phyloP scores from a whole-genome alignment of 2,797 vertebrate genomes.

The Trachurus trachurus region DNA sequence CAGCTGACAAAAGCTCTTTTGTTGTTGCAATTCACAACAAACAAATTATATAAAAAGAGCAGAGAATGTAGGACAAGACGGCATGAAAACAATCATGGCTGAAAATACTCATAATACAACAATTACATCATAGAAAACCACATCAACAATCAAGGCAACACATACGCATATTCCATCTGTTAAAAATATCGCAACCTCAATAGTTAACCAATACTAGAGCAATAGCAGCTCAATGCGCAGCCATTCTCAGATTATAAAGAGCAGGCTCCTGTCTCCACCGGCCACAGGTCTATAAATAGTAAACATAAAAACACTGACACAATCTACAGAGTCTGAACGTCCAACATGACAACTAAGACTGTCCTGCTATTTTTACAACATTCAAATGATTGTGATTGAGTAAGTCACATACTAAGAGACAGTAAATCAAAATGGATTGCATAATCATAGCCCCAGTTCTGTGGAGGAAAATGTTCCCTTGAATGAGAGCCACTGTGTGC shows the following conservation, averaged over 20 bases:
- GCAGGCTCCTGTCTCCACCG: conserved; percentile 14
- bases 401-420: conserved; percentile 25
- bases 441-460: conserved; percentile 20
- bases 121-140: conserved; percentile 5
- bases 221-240: not conserved
- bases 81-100: not conserved
- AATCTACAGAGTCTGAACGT: not conserved
- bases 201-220: not conserved
- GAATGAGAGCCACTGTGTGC: conserved; percentile 5
- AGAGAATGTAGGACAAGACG: not conserved
- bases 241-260: conserved; percentile 25
- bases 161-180: not conserved
- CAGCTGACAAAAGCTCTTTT: not conserved
- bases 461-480: conserved; percentile 14
- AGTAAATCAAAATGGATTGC: conserved; percentile 9
- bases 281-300: conserved; percentile 49
- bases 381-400: conserved; percentile 7
- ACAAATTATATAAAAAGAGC: not conserved
- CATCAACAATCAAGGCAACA: not conserved
- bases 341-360: conserved; percentile 27
- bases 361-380: no score
- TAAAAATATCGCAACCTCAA: not conserved
- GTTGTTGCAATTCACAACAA: not conserved
- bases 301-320: conserved; percentile 29
- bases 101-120: not conserved